Percentiles rank a stretch among this genome's conserved stretches.
Conservation (phyloP, 2,113 vertebrate species). For the Pterocles gutturalis region DNA sequence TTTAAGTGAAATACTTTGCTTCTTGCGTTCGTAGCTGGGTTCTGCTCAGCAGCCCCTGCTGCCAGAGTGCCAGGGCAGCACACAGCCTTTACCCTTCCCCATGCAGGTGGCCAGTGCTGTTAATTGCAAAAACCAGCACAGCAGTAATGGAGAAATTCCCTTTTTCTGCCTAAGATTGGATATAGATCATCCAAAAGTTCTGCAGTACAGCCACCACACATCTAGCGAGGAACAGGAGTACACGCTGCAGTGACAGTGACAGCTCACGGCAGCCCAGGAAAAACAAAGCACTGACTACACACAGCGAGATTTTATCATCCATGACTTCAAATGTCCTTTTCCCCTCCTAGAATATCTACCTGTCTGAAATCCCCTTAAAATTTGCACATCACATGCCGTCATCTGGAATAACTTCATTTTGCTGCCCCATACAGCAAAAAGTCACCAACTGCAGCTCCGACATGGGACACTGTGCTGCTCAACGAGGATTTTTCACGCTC, state of each 20-base stretch:
- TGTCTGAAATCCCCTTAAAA: not conserved
- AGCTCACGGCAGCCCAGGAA: not conserved
- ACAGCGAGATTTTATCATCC: no score
- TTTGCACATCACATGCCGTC: no score
- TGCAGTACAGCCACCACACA: not conserved
- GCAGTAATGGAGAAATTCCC: not conserved
- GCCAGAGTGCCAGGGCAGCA: not conserved
- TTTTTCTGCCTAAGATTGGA: not conserved
- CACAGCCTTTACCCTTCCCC: not conserved
- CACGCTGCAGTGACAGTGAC: rapidly evolving
- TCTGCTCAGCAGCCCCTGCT: not conserved
- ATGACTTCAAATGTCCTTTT: not conserved
- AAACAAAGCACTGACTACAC: not conserved
- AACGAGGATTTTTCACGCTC: rapidly evolving
- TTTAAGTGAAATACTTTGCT: not conserved
- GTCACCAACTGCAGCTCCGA: not conserved
- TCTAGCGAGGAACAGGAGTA: not conserved
- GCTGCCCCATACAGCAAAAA: not conserved
- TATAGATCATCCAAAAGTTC: rapidly evolving
- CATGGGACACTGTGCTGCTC: rapidly evolving
- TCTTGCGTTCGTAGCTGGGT: rapidly evolving
- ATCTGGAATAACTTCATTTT: not conserved
- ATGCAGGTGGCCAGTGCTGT: rapidly evolving
- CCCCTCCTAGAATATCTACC: not conserved
- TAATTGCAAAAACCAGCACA: not conserved